These are phyloP conservation scores for Myotis davidii DNA, from an alignment of 2,113 vertebrate species.

Conservation along the genomic window DNA sequence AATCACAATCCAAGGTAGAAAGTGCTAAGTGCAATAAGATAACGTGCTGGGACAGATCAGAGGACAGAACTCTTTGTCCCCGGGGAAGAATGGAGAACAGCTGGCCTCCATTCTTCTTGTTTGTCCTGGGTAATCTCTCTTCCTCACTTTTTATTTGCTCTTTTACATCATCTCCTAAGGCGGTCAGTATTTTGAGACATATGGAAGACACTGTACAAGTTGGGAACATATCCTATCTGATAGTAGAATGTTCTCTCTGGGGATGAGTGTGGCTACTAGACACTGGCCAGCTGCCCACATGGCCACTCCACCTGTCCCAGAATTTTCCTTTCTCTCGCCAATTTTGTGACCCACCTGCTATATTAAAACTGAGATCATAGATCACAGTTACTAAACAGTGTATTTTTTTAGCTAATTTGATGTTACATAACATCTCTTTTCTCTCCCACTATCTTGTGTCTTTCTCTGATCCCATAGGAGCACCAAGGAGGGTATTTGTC, in stretches of 20 bases:
- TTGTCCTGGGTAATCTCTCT: slow-evolving; percentile 68
- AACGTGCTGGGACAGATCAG: background rate
- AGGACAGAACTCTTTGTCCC: slow-evolving; percentile 70
- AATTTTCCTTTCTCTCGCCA: slow-evolving; percentile 11
- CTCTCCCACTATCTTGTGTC: background rate
- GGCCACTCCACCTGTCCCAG: background rate
- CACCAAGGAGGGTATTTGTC: background rate
- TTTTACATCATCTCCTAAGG: slow-evolving; percentile 58
- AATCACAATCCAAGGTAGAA: background rate
- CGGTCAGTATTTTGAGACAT: slow-evolving; percentile 78
- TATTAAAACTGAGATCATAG: slow-evolving; percentile 20
- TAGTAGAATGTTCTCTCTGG: background rate
- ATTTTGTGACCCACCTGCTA: background rate
- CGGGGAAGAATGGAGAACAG: slow-evolving; percentile 55
- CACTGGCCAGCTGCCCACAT: slow-evolving; percentile 31
- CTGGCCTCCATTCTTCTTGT: slow-evolving; percentile 69
- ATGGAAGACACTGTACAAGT: slow-evolving; percentile 67
- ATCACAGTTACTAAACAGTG: background rate
- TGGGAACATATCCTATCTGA: slow-evolving; percentile 35
- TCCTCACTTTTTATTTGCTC: slow-evolving; percentile 73
- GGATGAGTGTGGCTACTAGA: background rate
- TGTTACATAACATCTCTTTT: background rate
- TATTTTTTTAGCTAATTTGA: background rate
- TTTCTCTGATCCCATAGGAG: background rate
- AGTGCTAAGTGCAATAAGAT: slow-evolving; percentile 57